These are phyloP conservation scores for Tridacna crocea DNA, from an alignment of 2,888 invertebrate species.

Conservation along the genomic window DNA sequence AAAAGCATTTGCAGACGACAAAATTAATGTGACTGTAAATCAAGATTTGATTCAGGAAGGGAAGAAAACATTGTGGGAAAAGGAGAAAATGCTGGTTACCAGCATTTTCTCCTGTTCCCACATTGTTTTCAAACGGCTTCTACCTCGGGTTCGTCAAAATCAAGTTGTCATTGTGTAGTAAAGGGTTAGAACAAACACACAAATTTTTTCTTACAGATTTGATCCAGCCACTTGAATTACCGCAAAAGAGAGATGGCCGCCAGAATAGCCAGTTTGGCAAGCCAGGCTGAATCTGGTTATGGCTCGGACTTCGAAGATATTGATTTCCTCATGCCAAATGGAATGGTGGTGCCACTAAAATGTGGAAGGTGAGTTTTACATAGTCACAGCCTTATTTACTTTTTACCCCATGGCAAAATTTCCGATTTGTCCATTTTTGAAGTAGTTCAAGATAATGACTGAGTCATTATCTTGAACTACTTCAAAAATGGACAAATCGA, in stretches of 20 bases:
- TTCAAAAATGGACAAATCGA: not conserved
- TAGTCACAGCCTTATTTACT: not conserved
- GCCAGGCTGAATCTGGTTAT: slow-evolving; percentile 9
- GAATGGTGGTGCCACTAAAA: slow-evolving; percentile 39
- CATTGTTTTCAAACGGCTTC: too few relatives aligned
- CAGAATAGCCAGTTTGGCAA: not conserved
- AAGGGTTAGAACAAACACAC: not conserved
- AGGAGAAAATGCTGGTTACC: too few relatives aligned
- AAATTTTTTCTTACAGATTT: not conserved
- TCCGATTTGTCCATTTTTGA: not conserved
- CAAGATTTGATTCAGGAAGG: too few relatives aligned
- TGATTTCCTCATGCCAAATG: slow-evolving; percentile 49
- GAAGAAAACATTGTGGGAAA: too few relatives aligned
- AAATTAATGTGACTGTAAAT: too few relatives aligned
- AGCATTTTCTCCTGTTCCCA: too few relatives aligned
- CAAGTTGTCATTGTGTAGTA: too few relatives aligned
- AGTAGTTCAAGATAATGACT: not conserved
- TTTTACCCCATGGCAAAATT: not conserved
- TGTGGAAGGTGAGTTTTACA: slow-evolving; percentile 35
- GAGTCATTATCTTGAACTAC: not conserved
- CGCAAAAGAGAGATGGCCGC: not conserved
- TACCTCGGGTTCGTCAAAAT: too few relatives aligned
- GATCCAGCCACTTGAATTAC: not conserved
- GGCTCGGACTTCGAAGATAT: slow-evolving; percentile 41
- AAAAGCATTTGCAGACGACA: too few relatives aligned